These are phyloP conservation scores for Pogonophryne albipinna DNA, from an alignment of 2,797 vertebrate genomes.

Conservation along the genomic window DNA sequence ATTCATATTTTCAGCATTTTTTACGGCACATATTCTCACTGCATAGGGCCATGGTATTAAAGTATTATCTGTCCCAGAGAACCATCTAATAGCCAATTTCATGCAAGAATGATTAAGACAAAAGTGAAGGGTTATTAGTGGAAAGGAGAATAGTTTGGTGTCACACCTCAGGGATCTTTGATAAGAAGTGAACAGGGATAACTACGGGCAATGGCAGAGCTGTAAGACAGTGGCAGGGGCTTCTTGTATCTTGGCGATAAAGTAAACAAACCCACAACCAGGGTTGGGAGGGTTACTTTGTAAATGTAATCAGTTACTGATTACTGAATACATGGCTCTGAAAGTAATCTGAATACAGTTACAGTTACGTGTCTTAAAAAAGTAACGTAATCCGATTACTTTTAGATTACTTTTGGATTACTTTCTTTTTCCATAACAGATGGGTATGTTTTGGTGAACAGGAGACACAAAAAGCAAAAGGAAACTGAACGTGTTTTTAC, in stretches of 20 bases:
- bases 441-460: no score
- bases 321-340: no score
- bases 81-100: constrained; percentile 84
- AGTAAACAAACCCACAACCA: constrained; percentile 64
- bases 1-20: constrained; percentile 52
- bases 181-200: constrained; percentile 72
- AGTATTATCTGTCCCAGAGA: constrained; percentile 69
- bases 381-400: no score
- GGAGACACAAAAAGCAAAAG: no score
- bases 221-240: constrained; percentile 26
- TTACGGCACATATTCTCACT: constrained; percentile 50
- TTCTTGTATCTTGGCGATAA: constrained; percentile 50
- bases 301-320: no score
- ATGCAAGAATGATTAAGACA: constrained; percentile 82
- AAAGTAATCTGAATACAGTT: no score
- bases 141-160: constrained; percentile 73
- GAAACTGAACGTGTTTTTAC: no score
- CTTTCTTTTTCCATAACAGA: no score
- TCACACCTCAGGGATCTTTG: constrained; percentile 75
- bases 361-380: no score
- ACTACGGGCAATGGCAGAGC: constrained; percentile 46
- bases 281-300: no score
- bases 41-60: constrained; percentile 50
- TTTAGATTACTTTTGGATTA: no score
- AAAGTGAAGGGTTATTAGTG: constrained; percentile 79